phyloP scores from a whole-genome alignment of 2,113 vertebrate genomes.

The Labrus mixtus region DNA sequence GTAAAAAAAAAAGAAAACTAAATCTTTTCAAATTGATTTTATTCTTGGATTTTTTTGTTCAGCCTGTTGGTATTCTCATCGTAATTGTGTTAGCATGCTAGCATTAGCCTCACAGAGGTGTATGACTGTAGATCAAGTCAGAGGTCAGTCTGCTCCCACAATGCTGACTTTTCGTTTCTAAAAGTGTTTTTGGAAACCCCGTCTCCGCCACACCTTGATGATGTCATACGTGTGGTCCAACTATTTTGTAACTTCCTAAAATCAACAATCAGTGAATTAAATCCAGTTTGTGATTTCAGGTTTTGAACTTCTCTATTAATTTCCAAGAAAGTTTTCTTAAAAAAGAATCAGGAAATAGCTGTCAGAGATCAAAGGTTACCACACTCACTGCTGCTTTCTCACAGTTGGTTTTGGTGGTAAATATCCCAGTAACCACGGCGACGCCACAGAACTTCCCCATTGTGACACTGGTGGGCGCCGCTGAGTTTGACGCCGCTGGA shows the following conservation, averaged over 20 bases:
- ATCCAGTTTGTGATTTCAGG: no score
- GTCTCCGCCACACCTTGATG: background rate
- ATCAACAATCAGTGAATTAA: background rate
- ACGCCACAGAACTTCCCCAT: slow-evolving; percentile 27
- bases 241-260: no score
- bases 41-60: no score
- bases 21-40: no score
- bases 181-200: background rate
- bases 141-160: background rate
- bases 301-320: background rate
- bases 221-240: background rate
- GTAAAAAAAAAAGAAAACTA: no score
- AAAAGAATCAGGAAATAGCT: background rate
- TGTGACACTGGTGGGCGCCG: background rate
- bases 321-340: background rate
- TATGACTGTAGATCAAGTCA: no score
- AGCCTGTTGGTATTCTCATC: background rate
- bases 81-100: no score
- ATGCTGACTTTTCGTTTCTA: background rate
- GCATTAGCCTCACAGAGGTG: no score
- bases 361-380: slow-evolving; percentile 30
- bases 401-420: slow-evolving; percentile 11
- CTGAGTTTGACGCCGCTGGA: background rate
- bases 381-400: slow-evolving; percentile 3
- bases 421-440: background rate